Base-by-base conservation (phyloP, 2,888 invertebrate genomes). In the Pristionchus exspectatus region DNA sequence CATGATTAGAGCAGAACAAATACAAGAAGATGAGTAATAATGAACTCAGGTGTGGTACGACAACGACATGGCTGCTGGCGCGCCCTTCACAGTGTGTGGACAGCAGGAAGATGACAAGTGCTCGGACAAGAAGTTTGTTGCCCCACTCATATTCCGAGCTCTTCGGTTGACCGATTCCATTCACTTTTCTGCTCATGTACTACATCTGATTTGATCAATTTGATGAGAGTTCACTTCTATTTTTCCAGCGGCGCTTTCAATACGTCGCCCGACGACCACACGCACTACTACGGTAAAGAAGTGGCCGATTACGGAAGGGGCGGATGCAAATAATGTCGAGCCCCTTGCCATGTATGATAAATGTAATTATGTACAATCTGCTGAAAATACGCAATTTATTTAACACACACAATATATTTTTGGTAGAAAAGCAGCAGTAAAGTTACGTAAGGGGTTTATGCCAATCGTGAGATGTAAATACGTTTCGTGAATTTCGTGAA, bases 221-320 rank as follows among this genome's bases (percentile, higher is more conserved):
- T n/a, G n/a, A n/a, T n/a, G n/a, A n/a, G 16, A n/a, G 72, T 33
- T 16, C 9, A 2, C 1, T 38, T 21, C 16, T 14, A 3, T 38
- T 18, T 1, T 38, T 38, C 5, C 33, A 30, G 74, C 7, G 74
- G 84, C 56, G 84, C 44, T 30, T 84, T 93, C 38, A 91, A 92
- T 33, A 83, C 92, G 14, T 91, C 91, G 1, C 91, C 93, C 88
- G 85, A 89, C 33, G 93, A 93, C 84, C 93, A 93, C 86, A 88
- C 91, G 2, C 91, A 92, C 72, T 94, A 94, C 88, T 94, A 92
- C 88, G 90, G 90, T 7, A 89, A 92, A 66, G 74, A 74, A 18
- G 24, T 74, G 27, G 30, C 74, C 0, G 38, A 38, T 16, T 74
- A 33, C 2, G 74, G 74, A 30, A 38, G 24, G 74, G 74, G 18